Evolutionary conservation across 2,113 vertebrate genomes (phyloP).

Genomic region (Pollachius pollachius): DNA sequence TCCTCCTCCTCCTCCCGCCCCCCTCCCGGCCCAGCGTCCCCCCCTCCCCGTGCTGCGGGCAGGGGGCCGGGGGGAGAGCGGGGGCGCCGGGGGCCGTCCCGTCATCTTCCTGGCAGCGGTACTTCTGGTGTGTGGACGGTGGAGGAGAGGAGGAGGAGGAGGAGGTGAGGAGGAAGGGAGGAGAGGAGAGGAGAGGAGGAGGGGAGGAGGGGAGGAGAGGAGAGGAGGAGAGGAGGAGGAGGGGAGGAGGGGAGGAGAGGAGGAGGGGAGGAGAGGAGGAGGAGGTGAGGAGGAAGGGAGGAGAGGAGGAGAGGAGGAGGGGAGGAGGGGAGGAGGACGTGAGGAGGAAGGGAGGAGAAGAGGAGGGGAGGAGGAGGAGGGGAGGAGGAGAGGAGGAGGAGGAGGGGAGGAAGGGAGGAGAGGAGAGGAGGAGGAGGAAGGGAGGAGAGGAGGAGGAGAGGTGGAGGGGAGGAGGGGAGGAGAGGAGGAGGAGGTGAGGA

Average conservation of each 20-base stretch:
- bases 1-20: background rate
- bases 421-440: too few relatives aligned
- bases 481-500: too few relatives aligned
- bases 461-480: too few relatives aligned
- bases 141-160: background rate
- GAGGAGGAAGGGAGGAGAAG: background rate
- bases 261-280: background rate
- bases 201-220: conserved; percentile 5
- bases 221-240: background rate
- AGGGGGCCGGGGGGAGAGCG: conserved; percentile 61
- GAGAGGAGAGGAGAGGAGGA: background rate
- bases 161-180: background rate
- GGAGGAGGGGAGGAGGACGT: conserved; percentile 7
- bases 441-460: too few relatives aligned
- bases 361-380: background rate
- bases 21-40: conserved; percentile 39
- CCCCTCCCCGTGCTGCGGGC: conserved; percentile 61
- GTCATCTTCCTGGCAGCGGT: conserved; percentile 68
- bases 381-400: background rate
- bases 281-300: too few relatives aligned
- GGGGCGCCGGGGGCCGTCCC: conserved; percentile 60
- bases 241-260: background rate
- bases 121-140: conserved; percentile 49
- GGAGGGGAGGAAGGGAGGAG: background rate
- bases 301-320: background rate